These are phyloP conservation scores for Daphoenositta chrysoptera DNA, from an alignment of 2,113 vertebrate genomes.

Conservation along the genomic window DNA sequence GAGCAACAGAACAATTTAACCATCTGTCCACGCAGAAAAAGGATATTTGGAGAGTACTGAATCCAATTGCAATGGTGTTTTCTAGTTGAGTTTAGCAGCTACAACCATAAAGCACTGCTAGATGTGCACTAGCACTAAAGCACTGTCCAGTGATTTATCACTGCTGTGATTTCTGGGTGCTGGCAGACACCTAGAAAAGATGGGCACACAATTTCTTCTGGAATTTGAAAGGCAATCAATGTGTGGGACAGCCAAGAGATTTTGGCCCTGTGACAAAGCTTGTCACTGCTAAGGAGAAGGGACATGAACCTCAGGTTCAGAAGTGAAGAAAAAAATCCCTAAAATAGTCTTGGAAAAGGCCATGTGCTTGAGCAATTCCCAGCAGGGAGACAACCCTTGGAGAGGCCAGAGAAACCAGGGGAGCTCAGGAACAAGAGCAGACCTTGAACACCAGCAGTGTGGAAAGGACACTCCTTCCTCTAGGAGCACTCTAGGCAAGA, in stretches of 20 bases:
- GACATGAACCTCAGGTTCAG: rapidly evolving
- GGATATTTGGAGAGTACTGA: not conserved
- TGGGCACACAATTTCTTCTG: not conserved
- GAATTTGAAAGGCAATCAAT: not conserved
- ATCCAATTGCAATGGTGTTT: not conserved
- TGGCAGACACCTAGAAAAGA: not conserved
- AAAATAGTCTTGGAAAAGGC: not conserved
- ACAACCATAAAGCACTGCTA: not conserved
- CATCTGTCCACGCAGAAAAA: not conserved
- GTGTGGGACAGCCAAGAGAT: not conserved
- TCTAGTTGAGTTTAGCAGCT: not conserved
- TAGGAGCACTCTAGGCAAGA: not conserved
- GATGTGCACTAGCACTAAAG: not conserved
- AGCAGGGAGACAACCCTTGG: not conserved
- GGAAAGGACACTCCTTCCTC: not conserved
- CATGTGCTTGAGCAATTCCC: not conserved
- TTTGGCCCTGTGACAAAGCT: not conserved
- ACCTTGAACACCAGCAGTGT: rapidly evolving
- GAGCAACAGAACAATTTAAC: not conserved
- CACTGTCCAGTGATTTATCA: not conserved
- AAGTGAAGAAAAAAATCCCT: not conserved
- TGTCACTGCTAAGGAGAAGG: not conserved
- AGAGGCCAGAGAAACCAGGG: not conserved
- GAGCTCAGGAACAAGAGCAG: not conserved
- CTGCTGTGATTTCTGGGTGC: not conserved